Conservation (phyloP, 2,888 invertebrate genomes). For the Ormyrus nitidulus region DNA sequence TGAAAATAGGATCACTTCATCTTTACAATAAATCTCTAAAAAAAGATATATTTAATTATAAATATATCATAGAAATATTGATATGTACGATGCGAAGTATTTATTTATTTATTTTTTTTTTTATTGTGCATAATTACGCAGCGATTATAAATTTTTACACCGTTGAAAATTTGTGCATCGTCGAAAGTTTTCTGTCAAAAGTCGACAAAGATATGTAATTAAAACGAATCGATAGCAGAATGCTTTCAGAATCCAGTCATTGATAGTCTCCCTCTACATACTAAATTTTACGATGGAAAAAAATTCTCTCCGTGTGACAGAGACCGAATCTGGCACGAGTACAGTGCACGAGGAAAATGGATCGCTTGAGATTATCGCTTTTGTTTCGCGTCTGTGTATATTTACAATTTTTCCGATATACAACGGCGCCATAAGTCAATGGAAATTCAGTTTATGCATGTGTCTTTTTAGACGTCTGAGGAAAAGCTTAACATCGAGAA, state of each 20-base stretch:
- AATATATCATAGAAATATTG: conserved; percentile 21
- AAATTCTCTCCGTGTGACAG: conserved; percentile 9
- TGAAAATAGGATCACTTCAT: too few species aligned
- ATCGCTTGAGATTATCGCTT: conserved; percentile 30
- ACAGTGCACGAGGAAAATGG: conserved; percentile 3
- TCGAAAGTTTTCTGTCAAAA: not conserved
- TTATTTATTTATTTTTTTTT: not conserved
- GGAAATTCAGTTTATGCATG: conserved; percentile 55
- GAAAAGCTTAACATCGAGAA: conserved; percentile 74
- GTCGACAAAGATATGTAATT: not conserved
- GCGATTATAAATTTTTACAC: not conserved
- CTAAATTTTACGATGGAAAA: not conserved
- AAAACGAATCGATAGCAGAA: not conserved
- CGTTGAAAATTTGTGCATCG: not conserved
- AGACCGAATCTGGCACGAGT: conserved; percentile 27
- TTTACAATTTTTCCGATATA: conserved; percentile 30
- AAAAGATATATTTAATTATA: conserved; percentile 21
- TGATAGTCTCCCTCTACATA: not conserved
- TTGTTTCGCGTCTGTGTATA: conserved; percentile 26
- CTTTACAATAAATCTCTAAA: not conserved
- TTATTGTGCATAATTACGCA: not conserved
- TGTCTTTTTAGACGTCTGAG: conserved; percentile 64
- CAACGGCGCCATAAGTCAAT: conserved; percentile 59
- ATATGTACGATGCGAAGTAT: conserved; percentile 24
- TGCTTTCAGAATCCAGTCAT: not conserved